phyloP scores from a whole-genome alignment of 2,888 invertebrate genomes.

The Agrypnus murinus region DNA sequence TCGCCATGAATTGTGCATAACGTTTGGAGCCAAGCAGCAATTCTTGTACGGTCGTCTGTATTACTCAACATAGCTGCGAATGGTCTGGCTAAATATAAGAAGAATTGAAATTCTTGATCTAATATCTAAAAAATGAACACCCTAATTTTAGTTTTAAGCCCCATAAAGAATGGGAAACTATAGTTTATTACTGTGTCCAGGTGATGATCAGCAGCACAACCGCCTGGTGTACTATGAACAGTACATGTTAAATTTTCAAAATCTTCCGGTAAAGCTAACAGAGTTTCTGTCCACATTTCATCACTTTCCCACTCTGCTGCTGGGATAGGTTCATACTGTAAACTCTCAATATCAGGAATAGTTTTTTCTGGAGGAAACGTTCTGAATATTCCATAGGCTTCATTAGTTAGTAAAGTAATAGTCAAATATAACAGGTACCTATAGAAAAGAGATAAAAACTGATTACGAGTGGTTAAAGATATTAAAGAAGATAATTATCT shows the following conservation, averaged over 20 bases:
- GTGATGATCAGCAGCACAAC: slow-evolving; percentile 66
- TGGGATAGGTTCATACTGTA: slow-evolving; percentile 61
- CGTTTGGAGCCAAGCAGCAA: slow-evolving; percentile 73
- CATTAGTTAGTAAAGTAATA: slow-evolving; percentile 69
- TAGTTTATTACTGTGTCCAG: slow-evolving; percentile 66
- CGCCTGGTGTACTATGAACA: slow-evolving; percentile 60
- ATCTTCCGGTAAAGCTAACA: slow-evolving; percentile 67
- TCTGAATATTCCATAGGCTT: slow-evolving; percentile 68
- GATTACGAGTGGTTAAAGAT: too few species aligned
- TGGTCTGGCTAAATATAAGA: slow-evolving; percentile 71
- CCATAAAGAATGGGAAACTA: too few species aligned
- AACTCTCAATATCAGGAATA: slow-evolving; percentile 65
- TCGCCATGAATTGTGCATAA: slow-evolving; percentile 70
- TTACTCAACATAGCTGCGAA: slow-evolving; percentile 70
- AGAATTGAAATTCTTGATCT: slow-evolving; percentile 72
- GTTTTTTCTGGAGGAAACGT: slow-evolving; percentile 67
- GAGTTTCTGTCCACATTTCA: slow-evolving; percentile 69
- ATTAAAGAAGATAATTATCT: too few species aligned
- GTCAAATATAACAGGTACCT: slow-evolving; percentile 70
- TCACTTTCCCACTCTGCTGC: slow-evolving; percentile 72
- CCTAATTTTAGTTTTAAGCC: too few species aligned
- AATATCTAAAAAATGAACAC: slow-evolving; percentile 65
- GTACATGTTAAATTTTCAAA: slow-evolving; percentile 65
- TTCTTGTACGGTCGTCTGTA: slow-evolving; percentile 69
- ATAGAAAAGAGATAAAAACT: neutral